Percentiles rank a stretch among this genome's conserved stretches.
Conservation (phyloP, 2,113 vertebrate genomes). For the Tauraco erythrolophus region DNA sequence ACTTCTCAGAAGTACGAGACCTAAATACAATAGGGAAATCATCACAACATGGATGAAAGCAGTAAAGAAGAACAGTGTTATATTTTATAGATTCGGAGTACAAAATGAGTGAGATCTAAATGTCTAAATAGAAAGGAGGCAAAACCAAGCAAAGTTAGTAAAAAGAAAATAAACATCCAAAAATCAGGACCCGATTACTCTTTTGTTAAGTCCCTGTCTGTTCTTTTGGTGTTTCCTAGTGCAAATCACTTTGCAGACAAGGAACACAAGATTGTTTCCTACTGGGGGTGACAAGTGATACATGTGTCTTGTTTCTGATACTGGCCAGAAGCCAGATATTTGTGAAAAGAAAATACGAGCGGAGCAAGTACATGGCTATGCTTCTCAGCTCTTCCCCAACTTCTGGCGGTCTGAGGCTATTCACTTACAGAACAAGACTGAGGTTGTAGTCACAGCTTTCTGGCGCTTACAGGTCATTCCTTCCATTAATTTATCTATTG, state of each 20-base stretch:
- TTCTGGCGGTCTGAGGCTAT: neutral
- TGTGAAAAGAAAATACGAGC: neutral
- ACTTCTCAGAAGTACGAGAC: neutral
- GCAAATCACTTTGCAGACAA: neutral
- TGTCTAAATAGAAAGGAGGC: neutral
- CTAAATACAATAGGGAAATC: neutral
- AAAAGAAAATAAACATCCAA: neutral
- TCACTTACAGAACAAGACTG: neutral
- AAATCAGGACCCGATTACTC: neutral
- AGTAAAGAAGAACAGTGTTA: neutral
- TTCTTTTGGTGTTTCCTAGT: neutral
- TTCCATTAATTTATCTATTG: neutral
- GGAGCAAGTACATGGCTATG: neutral
- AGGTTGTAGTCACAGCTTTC: neutral
- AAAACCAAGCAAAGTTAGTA: neutral
- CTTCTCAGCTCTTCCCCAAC: neutral
- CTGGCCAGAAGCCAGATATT: neutral
- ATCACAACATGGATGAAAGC: neutral
- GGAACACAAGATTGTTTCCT: neutral
- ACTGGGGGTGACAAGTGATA: too few relatives aligned
- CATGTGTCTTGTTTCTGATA: neutral
- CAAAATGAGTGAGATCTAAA: neutral
- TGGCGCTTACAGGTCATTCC: neutral
- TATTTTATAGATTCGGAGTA: neutral
- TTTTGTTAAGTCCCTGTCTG: neutral